Percentiles rank a stretch among this genome's conserved stretches.
These are phyloP conservation scores for Anabas testudineus DNA, from an alignment of 2,797 vertebrate genomes.

Conservation along the genomic window DNA sequence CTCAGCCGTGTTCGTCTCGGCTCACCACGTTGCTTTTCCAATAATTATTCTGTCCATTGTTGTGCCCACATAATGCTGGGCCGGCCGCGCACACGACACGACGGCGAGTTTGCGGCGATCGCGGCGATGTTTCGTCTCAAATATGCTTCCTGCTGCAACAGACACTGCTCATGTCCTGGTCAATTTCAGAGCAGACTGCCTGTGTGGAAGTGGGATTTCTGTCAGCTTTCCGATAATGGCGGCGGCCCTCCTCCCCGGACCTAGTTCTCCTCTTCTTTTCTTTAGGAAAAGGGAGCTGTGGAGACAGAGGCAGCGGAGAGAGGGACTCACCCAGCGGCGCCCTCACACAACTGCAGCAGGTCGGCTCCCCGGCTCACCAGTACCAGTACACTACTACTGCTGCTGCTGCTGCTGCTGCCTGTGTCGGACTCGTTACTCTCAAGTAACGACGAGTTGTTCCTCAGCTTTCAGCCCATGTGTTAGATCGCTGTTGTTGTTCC, in stretches of 20 bases:
- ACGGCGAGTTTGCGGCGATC: constrained; percentile 68
- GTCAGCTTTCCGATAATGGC: constrained; percentile 87
- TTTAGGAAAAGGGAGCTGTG: constrained; percentile 83
- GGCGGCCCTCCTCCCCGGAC: constrained; percentile 83
- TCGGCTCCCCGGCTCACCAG: constrained; percentile 45
- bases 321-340: constrained; percentile 89
- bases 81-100: constrained; percentile 72
- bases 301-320: constrained; percentile 79
- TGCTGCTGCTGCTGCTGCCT: background rate
- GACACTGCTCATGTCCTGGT: constrained; percentile 57
- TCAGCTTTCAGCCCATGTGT: background rate
- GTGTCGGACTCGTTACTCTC: constrained; percentile 30
- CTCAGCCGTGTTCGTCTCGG: constrained; percentile 63
- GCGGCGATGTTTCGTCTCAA: constrained; percentile 50
- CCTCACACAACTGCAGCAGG: constrained; percentile 85
- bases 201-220: constrained; percentile 79
- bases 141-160: constrained; percentile 43
- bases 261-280: constrained; percentile 86
- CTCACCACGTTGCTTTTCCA: constrained; percentile 85
- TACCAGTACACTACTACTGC: too few species aligned
- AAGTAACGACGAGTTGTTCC: constrained; percentile 45
- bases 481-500: background rate
- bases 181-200: constrained; percentile 54
- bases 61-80: constrained; percentile 81
- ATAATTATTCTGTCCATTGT: constrained; percentile 87